These are phyloP conservation scores for Homarus americanus DNA, from an alignment of 1,140 invertebrate genomes.

Conservation along the genomic window DNA sequence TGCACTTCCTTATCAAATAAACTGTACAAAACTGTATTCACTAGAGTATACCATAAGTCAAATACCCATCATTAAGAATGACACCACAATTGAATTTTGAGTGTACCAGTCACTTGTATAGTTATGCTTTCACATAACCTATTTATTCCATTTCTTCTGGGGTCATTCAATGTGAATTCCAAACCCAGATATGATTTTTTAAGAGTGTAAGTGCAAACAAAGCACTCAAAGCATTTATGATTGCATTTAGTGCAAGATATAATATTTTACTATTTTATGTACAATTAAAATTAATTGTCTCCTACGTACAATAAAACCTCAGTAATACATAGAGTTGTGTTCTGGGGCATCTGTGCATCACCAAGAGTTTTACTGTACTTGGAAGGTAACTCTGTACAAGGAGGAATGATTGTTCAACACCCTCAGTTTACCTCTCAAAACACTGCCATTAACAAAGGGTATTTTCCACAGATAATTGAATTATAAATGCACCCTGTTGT, in stretches of 20 bases:
- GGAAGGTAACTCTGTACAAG: background rate
- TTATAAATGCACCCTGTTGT: too few species aligned
- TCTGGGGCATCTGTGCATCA: too few species aligned
- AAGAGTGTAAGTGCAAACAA: background rate
- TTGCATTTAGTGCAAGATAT: background rate
- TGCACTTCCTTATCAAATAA: background rate
- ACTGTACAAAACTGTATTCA: too few species aligned
- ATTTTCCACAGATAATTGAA: too few species aligned
- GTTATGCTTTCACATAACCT: background rate
- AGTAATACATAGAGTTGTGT: too few species aligned
- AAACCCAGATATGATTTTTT: background rate
- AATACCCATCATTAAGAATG: too few species aligned
- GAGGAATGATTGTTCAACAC: background rate
- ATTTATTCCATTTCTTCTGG: background rate
- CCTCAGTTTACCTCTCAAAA: background rate
- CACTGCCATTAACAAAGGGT: background rate
- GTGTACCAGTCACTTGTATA: background rate
- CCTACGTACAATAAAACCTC: background rate
- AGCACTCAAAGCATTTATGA: background rate
- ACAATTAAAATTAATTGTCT: background rate
- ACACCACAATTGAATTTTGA: background rate
- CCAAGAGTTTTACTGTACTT: too few species aligned
- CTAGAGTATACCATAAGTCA: too few species aligned
- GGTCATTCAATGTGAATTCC: constrained; percentile 11
- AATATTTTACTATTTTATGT: background rate